Evolutionary conservation across 2,888 invertebrate species (phyloP).

Genomic region (Linhomoeus sp.): DNA sequence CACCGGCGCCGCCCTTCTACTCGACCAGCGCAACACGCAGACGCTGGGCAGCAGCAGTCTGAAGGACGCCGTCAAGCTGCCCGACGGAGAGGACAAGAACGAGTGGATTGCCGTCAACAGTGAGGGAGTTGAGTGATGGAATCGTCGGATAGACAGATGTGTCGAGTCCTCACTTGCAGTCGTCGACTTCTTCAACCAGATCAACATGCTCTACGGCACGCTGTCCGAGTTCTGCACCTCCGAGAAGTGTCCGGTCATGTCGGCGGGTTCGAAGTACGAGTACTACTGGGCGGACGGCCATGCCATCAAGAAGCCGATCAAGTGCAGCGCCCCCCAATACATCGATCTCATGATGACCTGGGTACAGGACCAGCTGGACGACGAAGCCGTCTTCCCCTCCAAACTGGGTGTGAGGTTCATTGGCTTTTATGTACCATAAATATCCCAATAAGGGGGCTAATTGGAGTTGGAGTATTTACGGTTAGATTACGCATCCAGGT

Average conservation of each 20-base stretch:
- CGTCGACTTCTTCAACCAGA: constrained; percentile 99
- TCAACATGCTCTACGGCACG: constrained; percentile 97
- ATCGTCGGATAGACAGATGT: no score
- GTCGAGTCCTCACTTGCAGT: constrained; percentile 42
- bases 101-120: constrained; percentile 99
- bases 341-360: constrained; percentile 98
- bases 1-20: not conserved
- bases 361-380: constrained; percentile 97
- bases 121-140: no score
- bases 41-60: constrained; percentile 93
- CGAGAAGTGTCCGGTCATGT: constrained; percentile 78
- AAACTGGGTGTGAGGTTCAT: constrained; percentile 77
- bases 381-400: constrained; percentile 90
- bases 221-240: constrained; percentile 99
- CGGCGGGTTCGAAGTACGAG: constrained; percentile 94
- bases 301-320: constrained; percentile 84
- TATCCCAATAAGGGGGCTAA: no score
- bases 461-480: no score
- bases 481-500: no score
- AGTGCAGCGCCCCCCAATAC: constrained; percentile 95
- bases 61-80: constrained; percentile 78
- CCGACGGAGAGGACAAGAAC: constrained; percentile 94
- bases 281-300: constrained; percentile 99
- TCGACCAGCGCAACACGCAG: constrained; percentile 41
- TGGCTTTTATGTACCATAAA: no score